Conservation (phyloP, 2,888 invertebrate genomes). For the Caenorhabditis becei region DNA sequence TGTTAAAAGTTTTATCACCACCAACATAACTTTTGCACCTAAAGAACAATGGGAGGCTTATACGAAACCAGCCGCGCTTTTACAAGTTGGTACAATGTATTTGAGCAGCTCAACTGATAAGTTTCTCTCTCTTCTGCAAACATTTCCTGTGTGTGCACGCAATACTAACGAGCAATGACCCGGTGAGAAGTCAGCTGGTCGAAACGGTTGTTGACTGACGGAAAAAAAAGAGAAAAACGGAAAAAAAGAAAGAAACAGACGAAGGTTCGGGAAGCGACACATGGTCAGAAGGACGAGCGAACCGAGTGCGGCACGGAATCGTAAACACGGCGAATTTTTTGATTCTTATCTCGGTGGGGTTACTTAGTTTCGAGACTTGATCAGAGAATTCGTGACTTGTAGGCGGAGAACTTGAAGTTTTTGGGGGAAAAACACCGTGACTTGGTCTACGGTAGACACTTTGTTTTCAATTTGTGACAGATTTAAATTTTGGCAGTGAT, state of each 20-base stretch:
- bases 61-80: slow-evolving; percentile 7
- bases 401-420: not conserved
- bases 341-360: not conserved
- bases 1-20: too few relatives aligned
- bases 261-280: slow-evolving; percentile 14
- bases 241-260: slow-evolving; percentile 1
- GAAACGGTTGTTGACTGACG: slow-evolving; percentile 22
- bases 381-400: not conserved
- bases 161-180: slow-evolving; percentile 38
- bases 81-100: slow-evolving; percentile 7
- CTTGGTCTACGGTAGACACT: too few relatives aligned
- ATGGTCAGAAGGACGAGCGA: not conserved
- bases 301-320: not conserved
- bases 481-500: too few relatives aligned
- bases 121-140: slow-evolving; percentile 22
- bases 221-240: not conserved
- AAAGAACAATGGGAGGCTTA: too few relatives aligned
- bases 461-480: too few relatives aligned
- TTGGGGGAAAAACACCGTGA: not conserved
- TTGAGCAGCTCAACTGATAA: slow-evolving; percentile 23
- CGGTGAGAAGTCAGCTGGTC: slow-evolving; percentile 38
- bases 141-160: slow-evolving; percentile 24
- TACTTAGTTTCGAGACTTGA: too few relatives aligned
- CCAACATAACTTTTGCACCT: too few relatives aligned
- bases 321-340: not conserved